Evolutionary conservation across 2,888 invertebrate genomes (phyloP), one percentile per base, ranked within the genome.

Genomic region (Cactoblastis cactorum): DNA sequence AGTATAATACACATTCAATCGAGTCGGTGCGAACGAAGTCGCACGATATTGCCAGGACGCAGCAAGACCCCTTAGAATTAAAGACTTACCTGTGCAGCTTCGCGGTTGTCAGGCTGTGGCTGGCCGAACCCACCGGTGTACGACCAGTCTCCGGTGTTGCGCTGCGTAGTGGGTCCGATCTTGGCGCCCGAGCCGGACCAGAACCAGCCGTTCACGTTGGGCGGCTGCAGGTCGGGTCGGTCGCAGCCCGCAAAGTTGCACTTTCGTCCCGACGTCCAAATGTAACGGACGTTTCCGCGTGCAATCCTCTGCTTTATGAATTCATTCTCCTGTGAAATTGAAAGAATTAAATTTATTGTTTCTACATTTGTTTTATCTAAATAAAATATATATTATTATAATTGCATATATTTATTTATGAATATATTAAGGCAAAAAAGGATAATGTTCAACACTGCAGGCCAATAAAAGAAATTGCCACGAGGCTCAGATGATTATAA

Each of bases 151-250:
- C 97, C 97, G 53, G 96, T 94, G 83, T 96, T 96, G 57, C 96
- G 92, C 79, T 96, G 95, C 28, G 94, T 94, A 50, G 97, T 97
- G 54, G 96, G 93, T 41, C 97, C 96, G 74, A 97, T 95, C 90
- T 97, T 97, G 56, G 95, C 96, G 24, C 97, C 97, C 6, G 96
- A 96, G 58, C 96, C 97, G 4, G 96, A 96, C 97, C 97, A 97
- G 92, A 97, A 97, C 97, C 97, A 97, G 51, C 96, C 96, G 80
- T 95, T 95, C 62, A 95, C 92, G 74, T 95, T 95, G 55, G 95
- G 93, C n/a, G 96, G 96, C 83, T 95, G 95, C 68, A 96, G 87
- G 81, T 96, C 96, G 45, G 93, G 83, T 50, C 96, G 91, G 83
- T 95, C 95, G 80, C 96, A 97, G 35, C 97, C 97, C 55, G 96